These are phyloP conservation scores for Papilio protenor DNA, from an alignment of 2,888 invertebrate genomes.

Conservation along the genomic window DNA sequence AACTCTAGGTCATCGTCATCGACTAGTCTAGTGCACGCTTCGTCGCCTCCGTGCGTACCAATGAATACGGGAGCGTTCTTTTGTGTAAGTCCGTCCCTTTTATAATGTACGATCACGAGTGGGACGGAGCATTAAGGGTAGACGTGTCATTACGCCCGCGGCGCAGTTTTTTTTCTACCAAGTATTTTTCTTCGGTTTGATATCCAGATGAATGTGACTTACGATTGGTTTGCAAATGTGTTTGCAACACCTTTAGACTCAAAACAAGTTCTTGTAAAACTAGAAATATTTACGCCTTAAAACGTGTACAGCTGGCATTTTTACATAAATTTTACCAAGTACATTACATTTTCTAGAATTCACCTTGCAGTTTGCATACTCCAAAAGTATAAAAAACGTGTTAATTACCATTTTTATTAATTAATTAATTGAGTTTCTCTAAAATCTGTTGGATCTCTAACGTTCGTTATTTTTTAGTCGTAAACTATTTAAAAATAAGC, in stretches of 20 bases:
- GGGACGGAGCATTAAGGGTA: slow-evolving; percentile 50
- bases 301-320: neutral
- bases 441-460: slow-evolving; percentile 32
- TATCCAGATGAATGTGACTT: slow-evolving; percentile 37
- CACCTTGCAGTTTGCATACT: neutral
- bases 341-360: neutral
- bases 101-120: slow-evolving; percentile 56
- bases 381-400: neutral
- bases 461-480: slow-evolving; percentile 8
- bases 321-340: neutral
- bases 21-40: slow-evolving; percentile 77
- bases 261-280: slow-evolving; percentile 3
- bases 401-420: neutral
- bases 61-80: slow-evolving; percentile 77
- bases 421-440: neutral
- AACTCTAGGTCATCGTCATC: slow-evolving; percentile 75
- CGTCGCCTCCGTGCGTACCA: slow-evolving; percentile 70
- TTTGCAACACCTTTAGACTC: neutral
- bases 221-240: slow-evolving; percentile 40
- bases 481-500: slow-evolving; percentile 36
- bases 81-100: slow-evolving; percentile 60
- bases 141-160: slow-evolving; percentile 41
- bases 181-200: slow-evolving; percentile 42
- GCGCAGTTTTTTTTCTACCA: slow-evolving; percentile 34
- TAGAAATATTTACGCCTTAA: neutral